A percentile compares a stretch with the other conserved stretches of the same genome.
phyloP scores from a whole-genome alignment of 2,113 vertebrate genomes.

The Neofelis nebulosa region DNA sequence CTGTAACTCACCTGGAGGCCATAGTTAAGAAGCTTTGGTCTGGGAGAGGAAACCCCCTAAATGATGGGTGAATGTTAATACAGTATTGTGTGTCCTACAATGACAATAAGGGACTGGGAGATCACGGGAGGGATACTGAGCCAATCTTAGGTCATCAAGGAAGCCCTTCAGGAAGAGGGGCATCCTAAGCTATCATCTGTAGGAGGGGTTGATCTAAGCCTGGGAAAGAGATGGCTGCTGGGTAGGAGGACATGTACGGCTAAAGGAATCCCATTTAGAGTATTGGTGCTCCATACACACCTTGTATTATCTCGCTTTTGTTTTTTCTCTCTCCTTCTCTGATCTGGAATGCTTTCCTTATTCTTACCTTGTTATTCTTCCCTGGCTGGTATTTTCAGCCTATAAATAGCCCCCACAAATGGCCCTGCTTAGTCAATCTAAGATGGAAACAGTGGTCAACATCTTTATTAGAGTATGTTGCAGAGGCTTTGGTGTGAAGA shows the following conservation, averaged over 20 bases:
- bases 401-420: background rate
- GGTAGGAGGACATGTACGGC: background rate
- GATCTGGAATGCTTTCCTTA: background rate
- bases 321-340: background rate
- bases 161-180: background rate
- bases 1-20: background rate
- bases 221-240: background rate
- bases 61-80: background rate
- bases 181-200: background rate
- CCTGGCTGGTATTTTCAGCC: background rate
- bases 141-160: background rate
- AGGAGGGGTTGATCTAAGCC: background rate
- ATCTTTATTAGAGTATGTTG: background rate
- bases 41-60: background rate
- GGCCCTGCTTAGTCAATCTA: background rate
- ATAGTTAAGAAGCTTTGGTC: background rate
- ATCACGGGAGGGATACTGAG: too few relatives aligned
- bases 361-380: background rate
- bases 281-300: accelerated
- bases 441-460: background rate
- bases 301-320: background rate
- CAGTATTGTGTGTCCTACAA: background rate
- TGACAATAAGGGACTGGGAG: background rate
- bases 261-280: background rate
- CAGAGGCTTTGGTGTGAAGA: background rate